Percentiles rank a stretch among this genome's conserved stretches.
phyloP scores from a whole-genome alignment of 2,888 invertebrate genomes.

The Agonum fuliginosum region DNA sequence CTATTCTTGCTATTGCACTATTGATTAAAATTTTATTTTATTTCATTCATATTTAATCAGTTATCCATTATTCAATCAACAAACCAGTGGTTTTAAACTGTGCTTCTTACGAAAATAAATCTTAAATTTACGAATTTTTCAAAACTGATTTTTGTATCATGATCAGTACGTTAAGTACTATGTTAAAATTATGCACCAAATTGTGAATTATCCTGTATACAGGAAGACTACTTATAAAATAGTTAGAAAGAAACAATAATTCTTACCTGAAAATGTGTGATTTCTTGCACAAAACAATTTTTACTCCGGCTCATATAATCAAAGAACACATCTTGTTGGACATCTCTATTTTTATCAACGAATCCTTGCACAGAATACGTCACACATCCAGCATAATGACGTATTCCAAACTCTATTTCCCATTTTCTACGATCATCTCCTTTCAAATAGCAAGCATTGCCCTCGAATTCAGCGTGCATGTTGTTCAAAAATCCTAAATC shows the following conservation, averaged over 20 bases:
- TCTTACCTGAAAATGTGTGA: conserved; percentile 80
- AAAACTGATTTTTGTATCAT: no score
- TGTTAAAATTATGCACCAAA: no score
- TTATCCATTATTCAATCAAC: no score
- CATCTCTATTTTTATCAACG: conserved; percentile 94
- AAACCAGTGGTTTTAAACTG: no score
- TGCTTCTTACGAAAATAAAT: no score
- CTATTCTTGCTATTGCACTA: no score
- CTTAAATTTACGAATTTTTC: not conserved
- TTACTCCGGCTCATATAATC: conserved; percentile 90
- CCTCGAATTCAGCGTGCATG: conserved; percentile 90
- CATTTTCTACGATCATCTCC: conserved; percentile 89
- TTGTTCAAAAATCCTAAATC: conserved; percentile 92
- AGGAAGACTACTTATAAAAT: no score
- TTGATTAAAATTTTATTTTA: no score
- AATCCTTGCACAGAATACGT: conserved; percentile 88
- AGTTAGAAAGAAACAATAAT: conserved; percentile 30
- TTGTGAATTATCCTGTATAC: no score
- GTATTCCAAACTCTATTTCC: conserved; percentile 93
- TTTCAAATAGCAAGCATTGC: conserved; percentile 88
- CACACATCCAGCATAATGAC: conserved; percentile 93
- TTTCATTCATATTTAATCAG: no score
- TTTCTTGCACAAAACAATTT: conserved; percentile 88
- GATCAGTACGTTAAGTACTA: no score
- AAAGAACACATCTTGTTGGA: conserved; percentile 94